Evolutionary conservation across 2,888 invertebrate genomes (phyloP), one percentile per base, ranked within the genome.

Genomic region (Plemyria rubiginata): DNA sequence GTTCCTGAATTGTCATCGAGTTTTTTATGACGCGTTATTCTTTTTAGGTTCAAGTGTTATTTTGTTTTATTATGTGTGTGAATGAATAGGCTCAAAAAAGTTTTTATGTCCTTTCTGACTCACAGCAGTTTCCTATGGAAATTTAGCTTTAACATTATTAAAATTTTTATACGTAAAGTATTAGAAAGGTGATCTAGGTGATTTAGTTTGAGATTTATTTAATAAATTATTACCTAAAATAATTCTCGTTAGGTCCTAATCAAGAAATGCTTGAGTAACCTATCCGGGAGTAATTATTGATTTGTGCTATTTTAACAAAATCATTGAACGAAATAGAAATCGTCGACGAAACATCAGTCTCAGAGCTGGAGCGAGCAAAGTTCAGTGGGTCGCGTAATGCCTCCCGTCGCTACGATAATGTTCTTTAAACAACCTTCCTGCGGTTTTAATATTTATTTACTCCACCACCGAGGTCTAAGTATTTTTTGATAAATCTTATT

Each of bases 311-410:
- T 68, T 54, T 49, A 59, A 55, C 62, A 65, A 73, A 72, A 70
- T 67, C 65, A 66, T 71, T 66, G 59, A 61, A 66, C 66, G 69
- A 73, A 78, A 78, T 78, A 80, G 73, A 77, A 79, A 75, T 79
- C 71, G 67, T 65, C 67, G 71, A 74, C 66, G 67, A 61, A 73
- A 75, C 69, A 71, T 73, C 72, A 68, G 66, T 75, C 71, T 72
- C 67, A 66, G 65, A 76, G 67, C 62, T 60, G 69, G 76, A 73
- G 70, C 76, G 75, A 74, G 75, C 67, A 70, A 78, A 77, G 78
- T 77, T 84, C 81, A 81, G 68, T 78, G 81, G 74, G 67, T 79
- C 80, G 79, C 75, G 76, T 80, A 82, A 84, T 82, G 76, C 76
- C 68, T 43, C 55, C 72, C 70, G 75, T 70, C 73, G 73, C 71